Evolutionary conservation across 1,140 invertebrate genomes (phyloP), one percentile per base, ranked within the genome.

Genomic region (Drosophila seguyi): DNA sequence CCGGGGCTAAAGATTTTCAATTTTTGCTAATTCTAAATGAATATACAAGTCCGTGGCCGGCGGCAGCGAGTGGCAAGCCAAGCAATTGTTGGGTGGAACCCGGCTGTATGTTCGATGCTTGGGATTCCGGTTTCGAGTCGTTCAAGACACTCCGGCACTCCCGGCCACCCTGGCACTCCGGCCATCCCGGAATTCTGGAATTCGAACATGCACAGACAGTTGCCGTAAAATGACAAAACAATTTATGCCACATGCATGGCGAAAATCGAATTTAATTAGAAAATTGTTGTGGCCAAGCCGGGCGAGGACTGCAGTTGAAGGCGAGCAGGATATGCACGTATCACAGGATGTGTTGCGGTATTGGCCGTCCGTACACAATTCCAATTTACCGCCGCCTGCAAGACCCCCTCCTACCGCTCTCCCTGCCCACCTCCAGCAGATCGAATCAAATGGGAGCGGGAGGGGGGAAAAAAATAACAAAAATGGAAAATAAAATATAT

Each of bases 201-300:
- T 41, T 45, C 63, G 39, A 69, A 71, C 63, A 71, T 69, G 50
- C 58, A 52, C 44, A 62, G 38, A 77, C 61, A 72, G 62, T 73
- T 61, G 67, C 77, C 65, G 62, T 78, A 78, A 87, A 87, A 90
- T 90, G 85, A 86, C 85, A 85, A 90, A 87, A 90, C 85, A 90
- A 90, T 90, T 90, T 90, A 90, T 90, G 85, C 85, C 78, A 77
- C 86, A 90, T 90, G 85, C 81, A 90, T 90, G 86, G 86, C 86
- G 81, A 90, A 85, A 90, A 90, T 90, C 86, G 85, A 90, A 90
- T 90, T 90, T 90, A 90, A 90, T 90, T 90, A 90, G 85, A 90
- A 90, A 90, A 90, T 90, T 90, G 81, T 84, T 90, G 86, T 78
- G 85, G 85, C 74, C 76, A 74, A 62, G 31, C 52, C 18, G 45